Percentiles rank a stretch among this genome's conserved stretches.
Conservation (phyloP, 2,113 vertebrate genomes). For the Campylorhamphus procurvoides region DNA sequence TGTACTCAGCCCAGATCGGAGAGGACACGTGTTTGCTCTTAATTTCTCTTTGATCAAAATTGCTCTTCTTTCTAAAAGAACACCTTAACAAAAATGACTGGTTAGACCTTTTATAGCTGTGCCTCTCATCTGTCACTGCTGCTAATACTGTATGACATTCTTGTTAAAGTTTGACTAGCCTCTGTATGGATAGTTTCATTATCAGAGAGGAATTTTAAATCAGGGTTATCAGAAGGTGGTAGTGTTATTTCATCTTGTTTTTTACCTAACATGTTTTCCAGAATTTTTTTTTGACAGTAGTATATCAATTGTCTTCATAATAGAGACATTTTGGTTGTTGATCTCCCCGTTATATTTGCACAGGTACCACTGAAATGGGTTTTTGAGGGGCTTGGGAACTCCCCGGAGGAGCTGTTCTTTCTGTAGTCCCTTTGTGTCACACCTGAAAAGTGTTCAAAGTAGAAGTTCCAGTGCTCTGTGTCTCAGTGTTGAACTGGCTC, state of each 20-base stretch:
- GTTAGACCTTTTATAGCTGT: neutral
- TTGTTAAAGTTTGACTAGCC: neutral
- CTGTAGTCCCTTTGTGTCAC: neutral
- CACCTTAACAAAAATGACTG: neutral
- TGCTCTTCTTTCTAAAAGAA: neutral
- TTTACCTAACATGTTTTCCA: neutral
- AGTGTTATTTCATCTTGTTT: neutral
- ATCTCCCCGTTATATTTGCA: fast-evolving
- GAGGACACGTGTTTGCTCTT: neutral
- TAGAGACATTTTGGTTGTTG: neutral
- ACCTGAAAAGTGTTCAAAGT: neutral
- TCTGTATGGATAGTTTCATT: neutral
- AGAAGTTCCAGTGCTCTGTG: neutral
- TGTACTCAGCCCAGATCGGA: neutral
- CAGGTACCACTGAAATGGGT: neutral
- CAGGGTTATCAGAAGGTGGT: neutral
- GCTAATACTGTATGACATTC: neutral
- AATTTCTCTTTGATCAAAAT: neutral
- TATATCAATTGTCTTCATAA: neutral
- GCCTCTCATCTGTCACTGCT: neutral
- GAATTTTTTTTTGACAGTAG: neutral
- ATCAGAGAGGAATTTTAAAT: neutral
- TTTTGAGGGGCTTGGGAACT: neutral
- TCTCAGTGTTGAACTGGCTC: neutral
- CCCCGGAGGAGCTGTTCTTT: neutral